Evolutionary conservation across 2,797 vertebrate genomes (phyloP), one percentile per base, ranked within the genome.

Genomic region (Ptychadena robeensis): DNA sequence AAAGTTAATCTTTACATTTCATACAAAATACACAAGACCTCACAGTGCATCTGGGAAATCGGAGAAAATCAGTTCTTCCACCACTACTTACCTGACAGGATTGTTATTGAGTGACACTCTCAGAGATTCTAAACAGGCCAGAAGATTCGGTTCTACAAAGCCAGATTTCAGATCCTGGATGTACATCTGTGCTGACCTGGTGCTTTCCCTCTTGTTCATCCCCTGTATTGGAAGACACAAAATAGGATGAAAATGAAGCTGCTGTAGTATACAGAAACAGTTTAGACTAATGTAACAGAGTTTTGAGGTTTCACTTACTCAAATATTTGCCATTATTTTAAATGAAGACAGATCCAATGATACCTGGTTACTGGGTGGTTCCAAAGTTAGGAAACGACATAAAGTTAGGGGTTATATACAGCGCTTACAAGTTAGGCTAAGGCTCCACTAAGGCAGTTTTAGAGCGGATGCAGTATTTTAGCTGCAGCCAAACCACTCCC

Each of bases 61-160:
- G 18, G 6, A 53, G 18, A 22, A 53, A 53, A 22, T 53, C 18
- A 53, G 1, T 22, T 4, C 1, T 53, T 53, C 18, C 44, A 53
- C 44, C 14, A 28, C 31, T 53, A 28, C 48, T 90, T 89, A 98
- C 96, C 96, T 97, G 91, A 98, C 96, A 67, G 96, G 96, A 87
- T 98, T 98, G 89, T 96, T 98, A 88, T 94, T 98, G 82, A 98
- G 95, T 18, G 96, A 97, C 25, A 98, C 96, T 78, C 97, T 88
- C 7, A 98, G 91, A 34, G 96, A 97, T 87, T 98, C 96, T 75
- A 98, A 92, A 85, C 95, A 96, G 88, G 75, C 88, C 67, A 98
- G 92, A 48, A 98, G 91, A 74, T 90, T 92, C 25, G 85, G 0
- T 57, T 96, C 95, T 84, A 94, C 87, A 86, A 93, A 87, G 71